A percentile compares a stretch with the other conserved stretches of the same genome.
Conservation (phyloP, 2,797 vertebrate genomes). For the Peromyscus nudipes region DNA sequence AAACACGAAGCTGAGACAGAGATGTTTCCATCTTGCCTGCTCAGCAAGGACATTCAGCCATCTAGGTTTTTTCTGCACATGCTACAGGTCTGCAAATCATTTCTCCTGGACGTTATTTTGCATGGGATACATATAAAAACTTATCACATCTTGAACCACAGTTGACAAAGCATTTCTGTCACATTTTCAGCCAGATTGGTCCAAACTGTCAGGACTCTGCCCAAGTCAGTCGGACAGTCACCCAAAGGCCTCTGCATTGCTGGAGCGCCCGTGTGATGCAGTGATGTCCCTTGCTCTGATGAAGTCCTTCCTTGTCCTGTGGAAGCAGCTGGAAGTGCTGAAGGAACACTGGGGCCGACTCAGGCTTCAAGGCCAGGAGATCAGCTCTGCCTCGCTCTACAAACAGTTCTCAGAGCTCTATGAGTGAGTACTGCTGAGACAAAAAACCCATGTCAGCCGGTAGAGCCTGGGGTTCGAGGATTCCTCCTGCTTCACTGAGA, state of each 20-base stretch:
- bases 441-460: background rate
- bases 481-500: background rate
- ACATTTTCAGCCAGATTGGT: constrained; percentile 73
- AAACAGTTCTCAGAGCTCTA: constrained; percentile 88
- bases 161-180: background rate
- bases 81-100: background rate
- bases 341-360: constrained; percentile 88
- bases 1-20: background rate
- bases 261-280: constrained; percentile 36
- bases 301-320: constrained; percentile 89
- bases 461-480: background rate
- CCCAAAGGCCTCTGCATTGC: background rate
- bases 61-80: background rate
- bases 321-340: constrained; percentile 90
- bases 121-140: background rate
- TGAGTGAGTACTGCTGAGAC: constrained; percentile 79
- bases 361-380: constrained; percentile 83
- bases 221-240: background rate
- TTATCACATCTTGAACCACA: background rate
- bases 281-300: constrained; percentile 79
- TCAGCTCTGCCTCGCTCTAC: constrained; percentile 79
- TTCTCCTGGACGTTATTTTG: background rate
- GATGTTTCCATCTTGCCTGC: background rate
- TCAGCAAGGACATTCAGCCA: background rate
- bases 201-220: constrained; percentile 11